Base-by-base conservation (phyloP, 2,888 invertebrate species). In the Lasioglossum zephyrum region DNA sequence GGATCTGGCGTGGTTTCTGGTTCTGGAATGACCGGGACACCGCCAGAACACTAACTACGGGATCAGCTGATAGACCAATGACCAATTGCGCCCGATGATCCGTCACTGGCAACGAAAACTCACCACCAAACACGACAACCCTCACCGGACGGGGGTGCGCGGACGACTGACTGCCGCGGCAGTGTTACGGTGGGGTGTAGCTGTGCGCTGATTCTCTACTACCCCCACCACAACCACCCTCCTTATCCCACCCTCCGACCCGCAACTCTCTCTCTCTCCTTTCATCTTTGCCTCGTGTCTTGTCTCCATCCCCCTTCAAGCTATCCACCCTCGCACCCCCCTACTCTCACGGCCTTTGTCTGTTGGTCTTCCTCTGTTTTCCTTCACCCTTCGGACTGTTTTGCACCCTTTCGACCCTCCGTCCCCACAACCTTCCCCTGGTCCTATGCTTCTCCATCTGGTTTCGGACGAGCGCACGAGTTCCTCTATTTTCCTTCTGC, bases 81-180 rank as follows among this genome's bases (percentile, higher is more conserved):
- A 85, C 86, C 86, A 75, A 77, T 63, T 75, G 72, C 53, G 69
- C 73, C 70, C 70, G 79, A 82, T 75, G 86, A 81, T 53, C 53
- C 60, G 81, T 77, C 81, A 82, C 83, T 79, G 75, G 80, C 53
- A 79, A 36, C 72, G 73, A 75, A n/a, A 69, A 60, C 39, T 57
- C 84, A 73, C 81, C 53, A 82, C 81, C 85, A 73, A 82, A 87
- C 88, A 89, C 88, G 85, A 93, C 89, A 90, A 93, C 92, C 94
- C 95, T 94, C 93, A 87, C 93, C 88, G 93, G 92, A 85, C 92
- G 94, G 94, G 93, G 93, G 94, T 93, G 94, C 95, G 94, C 94
- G 94, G 90, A 92, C 94, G 93, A 95, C 95, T 95, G 93, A 93
- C 89, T 87, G 84, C 84, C 86, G 82, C 76, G 87, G 82, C 44